Evolutionary conservation across 2,888 invertebrate species (phyloP), one percentile per base, ranked within the genome.

Genomic region (Melipona beecheii): DNA sequence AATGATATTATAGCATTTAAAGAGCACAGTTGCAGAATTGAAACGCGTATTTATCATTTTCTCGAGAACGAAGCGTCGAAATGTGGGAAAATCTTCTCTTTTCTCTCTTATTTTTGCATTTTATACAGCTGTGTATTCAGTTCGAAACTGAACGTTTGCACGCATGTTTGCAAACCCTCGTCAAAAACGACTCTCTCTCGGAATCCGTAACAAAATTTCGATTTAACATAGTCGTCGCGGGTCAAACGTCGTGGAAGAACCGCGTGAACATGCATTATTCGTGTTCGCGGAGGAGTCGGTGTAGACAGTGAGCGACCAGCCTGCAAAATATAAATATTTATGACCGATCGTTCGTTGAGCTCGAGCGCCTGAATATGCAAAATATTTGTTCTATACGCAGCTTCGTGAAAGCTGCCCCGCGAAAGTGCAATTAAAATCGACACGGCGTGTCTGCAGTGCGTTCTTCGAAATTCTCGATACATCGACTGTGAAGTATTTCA

Each of bases 241-340:
- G 21, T 43, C 54, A 9, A 43, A 65, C 31, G 9, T 24, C 43
- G 36, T 13, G 52, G n/a, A 24, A 74, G 52, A 52, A 19, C 2
- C 24, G n/a, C 21, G 13, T 36, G 21, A 24, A 68, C 68, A 65
- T 75, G 31, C 65, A 54, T 65, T 74, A 74, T 62, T 54, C 74
- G 21, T 27, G 27, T 19, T 24, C 5, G 24, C 36, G 65, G 52
- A 31, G 64, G 15, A 52, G 24, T 31, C 24, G 2, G 52, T 54
- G 49, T n/a, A 65, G 56, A 52, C 56, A 50, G 24, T 21, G 56
- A 31, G 21, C 65, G 43, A 60, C 49, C 78, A 58, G 24, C 65
- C 36, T 56, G 50, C 36, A 31, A 65, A 58, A 66, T 50, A 50
- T 78, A 73, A 73, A 78, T 78, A 78, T 78, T 78, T 73, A 78